Evolutionary conservation across 2,797 vertebrate species (phyloP), one percentile per base, ranked within the genome.

Genomic region (Enteromius radiatus): DNA sequence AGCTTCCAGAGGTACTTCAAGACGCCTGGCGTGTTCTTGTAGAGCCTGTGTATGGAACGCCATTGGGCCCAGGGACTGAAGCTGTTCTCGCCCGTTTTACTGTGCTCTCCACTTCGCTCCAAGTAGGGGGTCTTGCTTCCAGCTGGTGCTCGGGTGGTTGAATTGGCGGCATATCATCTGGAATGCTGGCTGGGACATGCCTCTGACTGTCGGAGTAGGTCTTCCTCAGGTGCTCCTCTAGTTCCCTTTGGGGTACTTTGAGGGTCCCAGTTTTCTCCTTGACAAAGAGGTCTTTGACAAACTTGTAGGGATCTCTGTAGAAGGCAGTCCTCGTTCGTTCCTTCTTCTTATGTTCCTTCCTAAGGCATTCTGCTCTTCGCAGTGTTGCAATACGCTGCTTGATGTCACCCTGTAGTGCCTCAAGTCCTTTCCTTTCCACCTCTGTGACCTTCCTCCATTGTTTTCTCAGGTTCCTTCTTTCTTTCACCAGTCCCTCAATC

Each of bases 301-400:
- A 45, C 12, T 14, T 14, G 43, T 45, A 11, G 10, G 43, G 43
- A 15, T 45, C 10, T 3, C 43, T 75, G 56, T 84, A 45, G 70
- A 84, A 84, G 75, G 14, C 49, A 19, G 69, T 56, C 36, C 83
- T 80, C 3, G 9, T 56, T 23, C 10, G 54, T 10, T 54, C 41
- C 21, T 84, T 75, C 56, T 38, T 84, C 67, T 78, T 79, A 19
- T 43, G 19, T 81, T 74, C 28, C 11, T 63, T 75, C 36, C 70
- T 81, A 23, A 81, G n/a, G 56, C 56, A 26, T 31, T 84, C 76
- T 31, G 56, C 69, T 74, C 68, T 41, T 71, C 47, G 26, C 17
- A 79, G 45, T 0, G 33, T 56, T 74, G 69, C 56, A 3, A 84
- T 31, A 7, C 31, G 38, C 28, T 67, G 33, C 31, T 75, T 84